Conservation (phyloP, 1,140 invertebrate genomes). For the Drosophila pseudoananassae region DNA sequence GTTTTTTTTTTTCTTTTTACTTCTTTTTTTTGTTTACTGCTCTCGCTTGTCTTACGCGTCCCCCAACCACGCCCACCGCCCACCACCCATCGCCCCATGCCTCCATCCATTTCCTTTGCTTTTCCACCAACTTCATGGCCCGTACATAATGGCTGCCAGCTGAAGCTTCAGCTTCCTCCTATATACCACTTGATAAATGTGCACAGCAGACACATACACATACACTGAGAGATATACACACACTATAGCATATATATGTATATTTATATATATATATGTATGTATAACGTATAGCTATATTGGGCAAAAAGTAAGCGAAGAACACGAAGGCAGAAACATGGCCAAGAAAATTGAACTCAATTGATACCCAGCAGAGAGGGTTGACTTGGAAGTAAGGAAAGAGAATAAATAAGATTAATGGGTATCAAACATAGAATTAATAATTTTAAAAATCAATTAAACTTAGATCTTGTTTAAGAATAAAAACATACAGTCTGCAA, state of each 20-base stretch:
- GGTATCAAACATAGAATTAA: neutral
- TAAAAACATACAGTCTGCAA: no score
- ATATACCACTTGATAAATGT: constrained; percentile 62
- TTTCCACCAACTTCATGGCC: constrained; percentile 24
- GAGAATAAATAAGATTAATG: neutral
- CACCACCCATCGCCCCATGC: constrained; percentile 13
- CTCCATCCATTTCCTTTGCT: constrained; percentile 7
- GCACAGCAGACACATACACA: constrained; percentile 46
- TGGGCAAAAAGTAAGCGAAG: constrained; percentile 60
- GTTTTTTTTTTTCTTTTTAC: constrained; percentile 53
- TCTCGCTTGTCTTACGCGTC: constrained; percentile 60
- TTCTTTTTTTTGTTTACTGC: constrained; percentile 71
- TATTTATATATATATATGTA: constrained; percentile 36
- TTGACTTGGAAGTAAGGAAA: neutral
- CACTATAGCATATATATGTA: constrained; percentile 15
- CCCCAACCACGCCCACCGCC: constrained; percentile 14
- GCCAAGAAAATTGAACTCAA: constrained; percentile 48
- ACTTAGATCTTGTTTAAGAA: no score
- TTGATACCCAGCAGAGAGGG: constrained; percentile 33
- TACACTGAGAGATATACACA: constrained; percentile 26
- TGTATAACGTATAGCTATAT: constrained; percentile 46
- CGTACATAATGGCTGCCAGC: constrained; percentile 54
- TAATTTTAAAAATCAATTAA: neutral
- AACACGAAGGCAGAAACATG: constrained; percentile 45
- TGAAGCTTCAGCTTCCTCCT: constrained; percentile 59